Evolutionary conservation across 2,888 invertebrate genomes (phyloP), one percentile per base, ranked within the genome.

Genomic region (Synanthedon formicaeformis): DNA sequence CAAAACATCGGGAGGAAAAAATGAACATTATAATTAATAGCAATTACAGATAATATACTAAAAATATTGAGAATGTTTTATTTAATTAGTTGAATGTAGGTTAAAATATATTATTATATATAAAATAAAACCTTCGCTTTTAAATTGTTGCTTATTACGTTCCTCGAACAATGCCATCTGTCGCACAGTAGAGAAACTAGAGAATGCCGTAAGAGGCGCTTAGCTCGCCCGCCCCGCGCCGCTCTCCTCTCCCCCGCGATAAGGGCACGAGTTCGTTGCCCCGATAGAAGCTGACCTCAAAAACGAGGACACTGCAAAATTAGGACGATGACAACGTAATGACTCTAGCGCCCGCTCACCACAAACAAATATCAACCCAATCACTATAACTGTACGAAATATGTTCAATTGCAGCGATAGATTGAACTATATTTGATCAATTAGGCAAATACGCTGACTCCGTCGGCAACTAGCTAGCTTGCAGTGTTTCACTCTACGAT

Each of bases 301-400:
- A 90, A 90, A 91, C 90, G 90, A 90, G 91, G 91, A 90, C 90
- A 90, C 89, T 89, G 88, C 89, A 89, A 89, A 88, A 88, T 88
- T 88, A 83, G 85, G 84, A 82, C 87, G 85, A 79, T 84, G 86
- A 82, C 85, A 85, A 83, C 87, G 77, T 80, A 86, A 86, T 75
- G 87, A 78, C 82, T 78, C 64, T 70, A 85, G 69, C 76, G 84
- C 81, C 84, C 58, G 61, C 60, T 58, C 55, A 56, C 60, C 56
- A 59, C 74, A 73, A 61, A 60, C 73, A 60, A 81, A 61, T 75
- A 67, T 77, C 70, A 67, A 75, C 82, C 72, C 62, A 69, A 74
- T 56, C 3, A 0, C 45, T 41, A 55, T 54, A 14, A 0, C 0
- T 0, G 59, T 74, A 82, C 62, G 73, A 64, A 58, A 56, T 58